Evolutionary conservation across 2,797 vertebrate species (phyloP).

Genomic region (Lophotriccus pileatus): DNA sequence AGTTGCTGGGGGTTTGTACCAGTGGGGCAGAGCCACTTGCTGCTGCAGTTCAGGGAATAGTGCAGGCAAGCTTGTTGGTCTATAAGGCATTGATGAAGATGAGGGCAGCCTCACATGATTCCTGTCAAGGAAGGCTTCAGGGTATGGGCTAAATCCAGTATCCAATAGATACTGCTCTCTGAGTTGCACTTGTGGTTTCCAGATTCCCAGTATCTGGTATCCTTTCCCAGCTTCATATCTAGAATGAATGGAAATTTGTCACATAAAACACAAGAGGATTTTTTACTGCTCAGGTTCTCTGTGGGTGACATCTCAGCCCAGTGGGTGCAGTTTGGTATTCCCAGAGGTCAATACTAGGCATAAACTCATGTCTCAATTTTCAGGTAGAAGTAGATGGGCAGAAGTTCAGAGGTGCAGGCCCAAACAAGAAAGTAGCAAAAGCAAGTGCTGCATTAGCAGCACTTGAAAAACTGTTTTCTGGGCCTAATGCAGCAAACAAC

Average conservation of each 20-base stretch:
- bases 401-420: slow-evolving; percentile 96
- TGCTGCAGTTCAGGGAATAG: not conserved
- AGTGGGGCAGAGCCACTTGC: not conserved
- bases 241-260: not conserved
- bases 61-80: not conserved
- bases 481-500: slow-evolving; percentile 93
- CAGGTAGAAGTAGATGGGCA: slow-evolving; percentile 98
- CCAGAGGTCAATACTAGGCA: not conserved
- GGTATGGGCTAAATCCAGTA: not conserved
- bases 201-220: not conserved
- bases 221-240: not conserved
- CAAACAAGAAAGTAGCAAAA: slow-evolving; percentile 99
- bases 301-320: not conserved
- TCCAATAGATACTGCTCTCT: not conserved
- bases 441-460: slow-evolving; percentile 95
- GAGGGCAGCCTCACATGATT: not conserved
- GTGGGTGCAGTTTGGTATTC: not conserved
- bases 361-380: slow-evolving; percentile 58
- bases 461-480: slow-evolving; percentile 97
- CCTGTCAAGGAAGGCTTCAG: not conserved
- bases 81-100: not conserved
- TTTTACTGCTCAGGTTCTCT: not conserved
- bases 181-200: not conserved
- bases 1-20: not conserved
- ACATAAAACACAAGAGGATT: not conserved